Evolutionary conservation across 2,797 vertebrate genomes (phyloP), one percentile per base, ranked within the genome.

Genomic region (Pipistrellus pygmaeus): DNA sequence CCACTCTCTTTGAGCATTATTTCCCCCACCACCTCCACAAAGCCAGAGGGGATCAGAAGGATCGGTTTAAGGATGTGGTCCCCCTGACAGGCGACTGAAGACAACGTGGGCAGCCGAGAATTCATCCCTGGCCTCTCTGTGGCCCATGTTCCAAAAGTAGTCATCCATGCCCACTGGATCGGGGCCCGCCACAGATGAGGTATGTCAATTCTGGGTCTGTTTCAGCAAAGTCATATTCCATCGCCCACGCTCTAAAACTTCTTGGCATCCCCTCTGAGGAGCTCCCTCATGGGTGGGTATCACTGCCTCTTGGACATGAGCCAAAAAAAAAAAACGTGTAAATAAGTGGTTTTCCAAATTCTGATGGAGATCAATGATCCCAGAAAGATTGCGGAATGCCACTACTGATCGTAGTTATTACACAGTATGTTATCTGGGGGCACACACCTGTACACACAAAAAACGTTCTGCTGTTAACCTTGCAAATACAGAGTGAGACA

Each of bases 331-430:
- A 90, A 55, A 92, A 41, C 1, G 38, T 41, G 62, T 35, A 89
- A 84, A 86, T 41, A 71, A 51, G 53, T 80, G 57, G 20, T 91
- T 90, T 85, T 78, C 72, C 27, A 18, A 48, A 92, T 85, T 21
- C 60, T 27, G 23, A 76, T 17, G 85, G 76, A 92, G 71, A 88
- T 48, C 51, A 81, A 25, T 5, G 35, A 71, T 57, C 73, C 55
- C 64, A 62, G 69, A 55, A 85, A 88, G 83, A 60, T 0, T 18
- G 21, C n/a, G 25, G 32, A 84, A 81, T 15, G 44, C 27, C 73
- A 44, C 55, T n/a, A 15, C 72, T 48, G 17, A 91, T 1, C 44
- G 66, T 23, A 55, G 80, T 5, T 13, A 18, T 77, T 68, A 53
- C 1, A 62, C 5, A 27, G 69, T 41, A n/a, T 27, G n/a, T 51